Evolutionary conservation across 1,140 invertebrate genomes (phyloP).

Genomic region (Venustaconcha ellipsiformis): DNA sequence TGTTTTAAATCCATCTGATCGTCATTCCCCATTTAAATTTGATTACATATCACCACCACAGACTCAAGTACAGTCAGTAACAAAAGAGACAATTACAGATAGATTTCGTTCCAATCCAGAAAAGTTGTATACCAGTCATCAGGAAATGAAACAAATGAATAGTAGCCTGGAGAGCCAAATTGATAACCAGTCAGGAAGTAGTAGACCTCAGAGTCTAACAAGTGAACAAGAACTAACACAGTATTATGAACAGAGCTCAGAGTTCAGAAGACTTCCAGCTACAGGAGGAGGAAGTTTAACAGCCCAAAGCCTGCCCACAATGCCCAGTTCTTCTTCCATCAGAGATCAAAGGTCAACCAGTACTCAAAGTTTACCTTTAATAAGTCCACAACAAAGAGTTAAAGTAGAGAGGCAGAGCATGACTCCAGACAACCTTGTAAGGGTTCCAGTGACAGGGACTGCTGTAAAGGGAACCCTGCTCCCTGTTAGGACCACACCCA

Average conservation of each 20-base stretch:
- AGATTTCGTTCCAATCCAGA: constrained; percentile 37
- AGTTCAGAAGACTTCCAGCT: neutral
- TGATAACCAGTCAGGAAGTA: constrained; percentile 5
- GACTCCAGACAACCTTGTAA: constrained; percentile 45
- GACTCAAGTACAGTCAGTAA: neutral
- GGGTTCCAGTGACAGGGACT: constrained; percentile 34
- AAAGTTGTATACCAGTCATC: constrained; percentile 38
- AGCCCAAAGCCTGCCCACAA: constrained; percentile 1
- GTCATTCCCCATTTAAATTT: constrained; percentile 26
- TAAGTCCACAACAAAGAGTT: constrained; percentile 31
- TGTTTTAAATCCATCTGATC: constrained; percentile 24
- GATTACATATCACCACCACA: neutral
- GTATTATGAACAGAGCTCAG: constrained; percentile 35
- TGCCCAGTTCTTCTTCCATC: neutral
- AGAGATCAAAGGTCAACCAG: constrained; percentile 32
- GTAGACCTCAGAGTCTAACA: constrained; percentile 43
- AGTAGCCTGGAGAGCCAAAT: constrained; percentile 7
- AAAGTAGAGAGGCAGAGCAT: constrained; percentile 39
- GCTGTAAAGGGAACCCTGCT: constrained; percentile 9
- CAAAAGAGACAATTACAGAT: constrained; percentile 25
- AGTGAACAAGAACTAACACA: constrained; percentile 60
- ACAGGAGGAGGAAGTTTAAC: constrained; percentile 5
- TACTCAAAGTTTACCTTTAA: constrained; percentile 45
- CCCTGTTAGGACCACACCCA: constrained; percentile 10
- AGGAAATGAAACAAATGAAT: constrained; percentile 5